These are phyloP conservation scores for Lasioglossum vierecki DNA, from an alignment of 2,888 invertebrate species.

Conservation along the genomic window DNA sequence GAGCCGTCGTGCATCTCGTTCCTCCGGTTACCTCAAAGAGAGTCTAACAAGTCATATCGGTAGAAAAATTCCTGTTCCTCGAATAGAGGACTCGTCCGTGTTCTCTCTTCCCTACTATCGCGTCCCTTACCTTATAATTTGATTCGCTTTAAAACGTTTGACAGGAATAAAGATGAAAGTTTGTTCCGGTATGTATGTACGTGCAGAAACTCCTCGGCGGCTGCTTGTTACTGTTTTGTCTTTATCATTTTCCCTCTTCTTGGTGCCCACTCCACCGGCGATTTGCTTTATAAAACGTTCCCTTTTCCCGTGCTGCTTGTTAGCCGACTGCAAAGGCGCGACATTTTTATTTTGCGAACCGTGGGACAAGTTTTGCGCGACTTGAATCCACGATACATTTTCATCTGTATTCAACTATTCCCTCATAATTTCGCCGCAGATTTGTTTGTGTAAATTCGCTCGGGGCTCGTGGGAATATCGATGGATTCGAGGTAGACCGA, in stretches of 20 bases:
- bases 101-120: background rate
- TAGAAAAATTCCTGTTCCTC: conserved; percentile 41
- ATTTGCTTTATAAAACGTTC: conserved; percentile 21
- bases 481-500: background rate
- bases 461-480: conserved; percentile 29
- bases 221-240: conserved; percentile 46
- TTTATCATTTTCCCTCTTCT: conserved; percentile 21
- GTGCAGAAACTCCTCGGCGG: conserved; percentile 15
- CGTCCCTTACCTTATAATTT: conserved; percentile 36
- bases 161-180: conserved; percentile 29
- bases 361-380: conserved; percentile 41
- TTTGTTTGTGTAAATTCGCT: background rate
- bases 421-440: conserved; percentile 12
- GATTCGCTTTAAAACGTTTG: conserved; percentile 43
- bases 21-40: conserved; percentile 21
- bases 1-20: background rate
- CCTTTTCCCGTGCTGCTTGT: conserved; percentile 34
- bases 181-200: conserved; percentile 9
- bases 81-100: background rate
- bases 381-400: conserved; percentile 26
- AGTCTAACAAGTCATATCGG: conserved; percentile 35
- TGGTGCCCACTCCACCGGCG: background rate
- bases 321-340: conserved; percentile 21
- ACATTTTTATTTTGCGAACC: conserved; percentile 44
- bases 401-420: conserved; percentile 24